A percentile compares a stretch with the other conserved stretches of the same genome.
phyloP scores from a whole-genome alignment of 2,113 vertebrate species.

The Gymnogyps californianus region DNA sequence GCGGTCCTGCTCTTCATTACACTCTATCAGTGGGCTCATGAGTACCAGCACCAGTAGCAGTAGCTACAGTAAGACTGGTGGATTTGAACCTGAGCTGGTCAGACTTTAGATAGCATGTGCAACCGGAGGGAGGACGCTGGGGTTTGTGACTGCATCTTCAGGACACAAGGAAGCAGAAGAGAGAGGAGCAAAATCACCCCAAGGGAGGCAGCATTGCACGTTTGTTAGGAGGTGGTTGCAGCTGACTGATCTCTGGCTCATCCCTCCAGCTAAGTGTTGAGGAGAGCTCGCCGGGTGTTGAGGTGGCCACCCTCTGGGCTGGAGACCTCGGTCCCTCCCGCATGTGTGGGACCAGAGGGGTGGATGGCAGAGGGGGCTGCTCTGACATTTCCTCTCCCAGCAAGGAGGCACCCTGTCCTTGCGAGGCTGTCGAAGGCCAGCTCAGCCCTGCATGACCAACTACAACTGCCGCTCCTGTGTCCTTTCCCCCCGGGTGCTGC shows the following conservation, averaged over 20 bases:
- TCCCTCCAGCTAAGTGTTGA: neutral
- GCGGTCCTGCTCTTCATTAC: neutral
- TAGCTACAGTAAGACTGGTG: neutral
- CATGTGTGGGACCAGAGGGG: neutral
- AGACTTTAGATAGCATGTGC: neutral
- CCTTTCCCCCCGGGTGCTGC: conserved; percentile 6
- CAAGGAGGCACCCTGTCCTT: conserved; percentile 22
- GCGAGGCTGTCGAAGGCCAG: neutral
- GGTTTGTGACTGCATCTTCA: neutral
- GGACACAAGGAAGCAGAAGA: neutral
- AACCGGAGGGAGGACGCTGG: neutral
- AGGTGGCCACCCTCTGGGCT: neutral
- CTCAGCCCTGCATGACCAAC: conserved; percentile 40
- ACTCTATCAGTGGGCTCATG: rapidly evolving
- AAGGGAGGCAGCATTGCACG: neutral
- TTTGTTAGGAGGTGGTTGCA: neutral
- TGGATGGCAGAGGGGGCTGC: neutral
- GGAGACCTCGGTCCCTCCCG: neutral
- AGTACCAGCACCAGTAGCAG: neutral
- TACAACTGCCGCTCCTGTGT: neutral
- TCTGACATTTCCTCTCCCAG: neutral
- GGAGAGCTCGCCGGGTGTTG: neutral
- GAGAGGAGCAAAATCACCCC: neutral
- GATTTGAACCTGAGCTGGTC: neutral
- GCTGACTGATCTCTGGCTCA: neutral